phyloP scores from a whole-genome alignment of 2,797 vertebrate species.

The Sebastes vulpes region DNA sequence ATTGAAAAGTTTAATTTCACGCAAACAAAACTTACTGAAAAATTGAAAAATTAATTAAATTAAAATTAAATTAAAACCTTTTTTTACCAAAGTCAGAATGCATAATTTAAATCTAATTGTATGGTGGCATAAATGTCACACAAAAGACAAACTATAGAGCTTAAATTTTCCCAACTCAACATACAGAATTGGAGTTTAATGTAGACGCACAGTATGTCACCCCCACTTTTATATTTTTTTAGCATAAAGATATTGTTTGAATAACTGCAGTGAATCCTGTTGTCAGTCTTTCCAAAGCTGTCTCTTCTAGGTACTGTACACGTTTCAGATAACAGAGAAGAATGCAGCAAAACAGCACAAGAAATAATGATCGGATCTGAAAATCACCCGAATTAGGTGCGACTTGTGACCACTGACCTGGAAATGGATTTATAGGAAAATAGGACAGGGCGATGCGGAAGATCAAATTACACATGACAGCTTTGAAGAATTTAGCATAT shows the following conservation, averaged over 20 bases:
- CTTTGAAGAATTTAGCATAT: conserved; percentile 61
- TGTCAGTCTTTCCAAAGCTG: not conserved
- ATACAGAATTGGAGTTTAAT: not conserved
- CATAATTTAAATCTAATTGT: not conserved
- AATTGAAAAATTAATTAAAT: not conserved
- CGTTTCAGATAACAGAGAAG: not conserved
- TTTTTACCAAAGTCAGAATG: not conserved
- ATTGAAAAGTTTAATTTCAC: not conserved
- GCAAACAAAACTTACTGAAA: not conserved
- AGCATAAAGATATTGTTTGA: not conserved
- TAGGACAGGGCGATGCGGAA: conserved; percentile 64
- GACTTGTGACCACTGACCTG: conserved; percentile 77
- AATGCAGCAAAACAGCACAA: conserved; percentile 9
- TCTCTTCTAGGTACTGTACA: not conserved
- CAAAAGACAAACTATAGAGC: not conserved
- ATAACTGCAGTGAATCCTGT: not conserved
- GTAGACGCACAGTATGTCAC: not conserved
- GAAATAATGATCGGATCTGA: conserved; percentile 46
- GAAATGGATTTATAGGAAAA: conserved; percentile 65
- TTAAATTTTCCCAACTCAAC: not conserved
- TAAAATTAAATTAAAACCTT: not conserved
- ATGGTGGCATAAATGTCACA: not conserved
- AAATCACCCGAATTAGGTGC: conserved; percentile 67
- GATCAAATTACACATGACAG: conserved; percentile 71
- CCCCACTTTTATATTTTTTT: too few relatives aligned